These are phyloP conservation scores for Solenodon paradoxus DNA, from an alignment of 2,113 vertebrate species.

Conservation along the genomic window DNA sequence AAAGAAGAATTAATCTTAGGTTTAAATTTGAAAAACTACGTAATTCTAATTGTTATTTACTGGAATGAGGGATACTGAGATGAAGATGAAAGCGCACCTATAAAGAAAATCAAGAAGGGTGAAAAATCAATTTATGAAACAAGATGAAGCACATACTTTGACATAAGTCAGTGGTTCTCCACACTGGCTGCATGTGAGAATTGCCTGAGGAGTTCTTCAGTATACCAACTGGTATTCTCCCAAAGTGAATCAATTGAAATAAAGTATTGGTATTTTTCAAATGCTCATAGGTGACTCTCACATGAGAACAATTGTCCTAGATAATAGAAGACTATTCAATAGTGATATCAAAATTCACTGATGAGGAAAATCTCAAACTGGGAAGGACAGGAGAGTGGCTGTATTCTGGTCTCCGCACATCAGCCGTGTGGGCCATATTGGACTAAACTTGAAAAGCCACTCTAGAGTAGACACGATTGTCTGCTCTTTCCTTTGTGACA, in stretches of 20 bases:
- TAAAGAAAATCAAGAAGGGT: neutral
- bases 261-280: neutral
- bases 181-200: neutral
- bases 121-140: neutral
- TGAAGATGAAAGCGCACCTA: neutral
- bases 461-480: neutral
- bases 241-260: neutral
- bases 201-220: neutral
- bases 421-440: neutral
- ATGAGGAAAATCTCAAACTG: neutral
- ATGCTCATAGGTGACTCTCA: neutral
- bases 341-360: neutral
- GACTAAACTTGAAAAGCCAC: neutral
- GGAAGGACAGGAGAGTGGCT: neutral
- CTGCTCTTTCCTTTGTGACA: neutral
- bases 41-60: neutral
- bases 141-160: neutral
- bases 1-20: neutral
- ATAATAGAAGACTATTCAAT: neutral
- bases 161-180: neutral
- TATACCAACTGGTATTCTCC: neutral
- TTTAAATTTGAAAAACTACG: slow-evolving; percentile 29
- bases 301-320: neutral
- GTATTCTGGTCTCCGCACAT: neutral
- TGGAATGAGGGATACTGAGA: neutral